Conservation (phyloP, 1,140 invertebrate species). For the Zaprionus inermis region DNA sequence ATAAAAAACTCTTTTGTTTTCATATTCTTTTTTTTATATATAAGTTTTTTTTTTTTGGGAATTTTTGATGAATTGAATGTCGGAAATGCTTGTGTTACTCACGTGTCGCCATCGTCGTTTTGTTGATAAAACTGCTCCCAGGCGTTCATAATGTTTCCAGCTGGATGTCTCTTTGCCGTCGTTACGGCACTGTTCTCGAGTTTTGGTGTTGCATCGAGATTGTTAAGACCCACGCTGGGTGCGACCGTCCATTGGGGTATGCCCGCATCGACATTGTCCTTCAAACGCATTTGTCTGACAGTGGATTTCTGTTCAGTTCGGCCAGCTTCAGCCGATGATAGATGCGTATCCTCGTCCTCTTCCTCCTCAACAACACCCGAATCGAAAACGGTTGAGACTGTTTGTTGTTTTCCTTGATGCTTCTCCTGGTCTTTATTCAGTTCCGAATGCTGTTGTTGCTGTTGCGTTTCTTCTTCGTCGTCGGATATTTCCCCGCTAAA, state of each 20-base stretch:
- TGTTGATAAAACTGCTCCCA: slow-evolving; percentile 87
- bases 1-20: too few species aligned
- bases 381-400: slow-evolving; percentile 54
- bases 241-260: slow-evolving; percentile 70
- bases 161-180: slow-evolving; percentile 31
- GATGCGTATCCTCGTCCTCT: slow-evolving; percentile 25
- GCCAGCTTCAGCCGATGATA: slow-evolving; percentile 22
- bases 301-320: slow-evolving; percentile 22
- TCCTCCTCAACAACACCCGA: slow-evolving; percentile 56
- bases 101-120: slow-evolving; percentile 90
- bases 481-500: slow-evolving; percentile 63
- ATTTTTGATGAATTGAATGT: slow-evolving; percentile 21
- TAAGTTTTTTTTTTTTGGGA: slow-evolving; percentile 43
- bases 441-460: slow-evolving; percentile 9
- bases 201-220: slow-evolving; percentile 50
- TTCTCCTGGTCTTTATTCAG: slow-evolving; percentile 31
- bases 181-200: slow-evolving; percentile 16
- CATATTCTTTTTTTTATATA: slow-evolving; percentile 28
- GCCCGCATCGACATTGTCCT: slow-evolving; percentile 59
- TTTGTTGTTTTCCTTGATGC: slow-evolving; percentile 11
- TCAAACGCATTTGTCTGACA: slow-evolving; percentile 62
- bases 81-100: slow-evolving; percentile 84
- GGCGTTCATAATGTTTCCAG: slow-evolving; percentile 67
- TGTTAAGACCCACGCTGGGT: slow-evolving; percentile 58
- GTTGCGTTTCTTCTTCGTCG: slow-evolving; percentile 28